A percentile compares a stretch with the other conserved stretches of the same genome.
Evolutionary conservation across 2,113 vertebrate genomes (phyloP).

Genomic region (Macquaria ambigua): DNA sequence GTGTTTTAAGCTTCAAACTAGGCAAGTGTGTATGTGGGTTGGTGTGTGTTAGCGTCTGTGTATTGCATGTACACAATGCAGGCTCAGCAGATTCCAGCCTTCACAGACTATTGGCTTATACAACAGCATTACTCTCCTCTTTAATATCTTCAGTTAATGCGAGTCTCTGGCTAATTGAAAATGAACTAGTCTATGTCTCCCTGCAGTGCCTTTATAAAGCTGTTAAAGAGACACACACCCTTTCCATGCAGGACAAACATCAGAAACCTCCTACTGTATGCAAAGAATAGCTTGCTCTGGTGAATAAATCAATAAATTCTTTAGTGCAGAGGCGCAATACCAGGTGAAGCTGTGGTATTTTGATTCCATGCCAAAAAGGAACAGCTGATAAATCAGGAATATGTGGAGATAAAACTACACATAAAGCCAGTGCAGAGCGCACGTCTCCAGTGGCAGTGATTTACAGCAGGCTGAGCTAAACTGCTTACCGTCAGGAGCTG

Average conservation of each 20-base stretch:
- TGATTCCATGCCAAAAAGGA: slow-evolving; percentile 64
- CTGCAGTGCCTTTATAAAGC: slow-evolving; percentile 77
- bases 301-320: slow-evolving; percentile 65
- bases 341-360: slow-evolving; percentile 61
- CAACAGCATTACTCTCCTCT: slow-evolving; percentile 77
- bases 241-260: slow-evolving; percentile 60
- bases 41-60: slow-evolving; percentile 47
- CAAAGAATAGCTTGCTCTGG: slow-evolving; percentile 50
- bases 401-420: slow-evolving; percentile 80
- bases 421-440: slow-evolving; percentile 73
- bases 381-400: slow-evolving; percentile 79
- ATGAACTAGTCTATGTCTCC: slow-evolving; percentile 79
- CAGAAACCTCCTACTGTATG: slow-evolving; percentile 53
- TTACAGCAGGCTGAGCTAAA: slow-evolving; percentile 80
- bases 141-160: slow-evolving; percentile 83
- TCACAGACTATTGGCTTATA: slow-evolving; percentile 81
- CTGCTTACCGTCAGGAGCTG: slow-evolving; percentile 81
- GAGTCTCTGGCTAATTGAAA: slow-evolving; percentile 84
- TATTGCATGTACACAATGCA: slow-evolving; percentile 61
- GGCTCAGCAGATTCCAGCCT: slow-evolving; percentile 77
- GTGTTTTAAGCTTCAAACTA: slow-evolving; percentile 26
- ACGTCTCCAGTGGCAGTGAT: slow-evolving; percentile 77
- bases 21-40: slow-evolving; percentile 13
- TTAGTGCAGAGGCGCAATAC: slow-evolving; percentile 49
- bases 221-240: slow-evolving; percentile 70